These are phyloP conservation scores for Teleogryllus oceanicus DNA, from an alignment of 2,888 invertebrate species.

Conservation along the genomic window DNA sequence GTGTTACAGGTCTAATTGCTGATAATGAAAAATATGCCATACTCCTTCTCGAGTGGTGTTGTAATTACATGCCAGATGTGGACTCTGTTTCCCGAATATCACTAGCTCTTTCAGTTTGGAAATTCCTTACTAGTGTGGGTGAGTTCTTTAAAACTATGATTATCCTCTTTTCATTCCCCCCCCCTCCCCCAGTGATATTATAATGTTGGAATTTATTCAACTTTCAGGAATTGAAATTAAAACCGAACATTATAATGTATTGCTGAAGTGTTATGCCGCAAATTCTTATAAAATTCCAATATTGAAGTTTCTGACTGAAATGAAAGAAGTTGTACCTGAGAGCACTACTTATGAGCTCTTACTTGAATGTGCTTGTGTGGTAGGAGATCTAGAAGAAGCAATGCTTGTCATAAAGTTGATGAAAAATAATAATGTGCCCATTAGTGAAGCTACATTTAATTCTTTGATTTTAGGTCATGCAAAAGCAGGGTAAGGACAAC, in stretches of 20 bases:
- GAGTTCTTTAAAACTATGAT: background rate
- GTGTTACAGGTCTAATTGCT: too few species aligned
- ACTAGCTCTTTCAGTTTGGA: background rate
- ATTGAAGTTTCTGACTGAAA: background rate
- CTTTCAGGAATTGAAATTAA: background rate
- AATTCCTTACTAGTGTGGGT: background rate
- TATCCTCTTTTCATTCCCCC: background rate
- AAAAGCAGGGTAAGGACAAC: background rate
- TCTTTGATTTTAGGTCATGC: slow-evolving; percentile 2
- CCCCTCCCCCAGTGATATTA: background rate
- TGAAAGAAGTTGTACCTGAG: background rate
- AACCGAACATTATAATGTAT: background rate
- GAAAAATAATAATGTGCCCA: background rate
- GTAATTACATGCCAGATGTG: background rate
- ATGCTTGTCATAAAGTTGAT: background rate
- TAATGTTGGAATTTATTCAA: background rate
- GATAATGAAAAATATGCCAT: background rate
- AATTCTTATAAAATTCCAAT: background rate
- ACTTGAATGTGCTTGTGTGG: background rate
- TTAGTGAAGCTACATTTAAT: background rate
- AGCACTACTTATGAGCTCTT: background rate
- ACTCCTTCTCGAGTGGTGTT: background rate
- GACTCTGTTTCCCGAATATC: background rate
- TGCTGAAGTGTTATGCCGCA: background rate
- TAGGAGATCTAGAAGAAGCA: background rate